phyloP scores from a whole-genome alignment of 2,888 invertebrate species.

The Sminthurinus aureus region DNA sequence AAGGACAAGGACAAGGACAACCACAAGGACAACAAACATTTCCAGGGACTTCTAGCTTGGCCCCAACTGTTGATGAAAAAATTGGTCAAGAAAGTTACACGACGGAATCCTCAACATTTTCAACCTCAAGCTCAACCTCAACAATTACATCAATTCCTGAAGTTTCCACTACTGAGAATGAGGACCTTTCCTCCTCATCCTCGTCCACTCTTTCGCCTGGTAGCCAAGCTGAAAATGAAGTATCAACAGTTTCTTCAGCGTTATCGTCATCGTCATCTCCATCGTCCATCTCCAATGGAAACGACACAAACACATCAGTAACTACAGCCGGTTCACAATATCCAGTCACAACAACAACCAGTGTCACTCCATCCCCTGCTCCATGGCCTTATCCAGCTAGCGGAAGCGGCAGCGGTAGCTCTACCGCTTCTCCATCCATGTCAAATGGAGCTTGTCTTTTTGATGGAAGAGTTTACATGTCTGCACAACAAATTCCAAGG shows the following conservation, averaged over 20 bases:
- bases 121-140: background rate
- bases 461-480: slow-evolving; percentile 90
- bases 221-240: slow-evolving; percentile 56
- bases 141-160: background rate
- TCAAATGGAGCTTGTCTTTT: slow-evolving; percentile 92
- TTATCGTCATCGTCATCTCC: no score
- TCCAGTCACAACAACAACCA: slow-evolving; percentile 47
- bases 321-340: slow-evolving; percentile 33
- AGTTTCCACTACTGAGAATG: slow-evolving; percentile 19
- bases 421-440: slow-evolving; percentile 65
- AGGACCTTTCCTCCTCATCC: slow-evolving; percentile 7
- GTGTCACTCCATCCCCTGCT: slow-evolving; percentile 57
- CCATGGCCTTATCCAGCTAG: slow-evolving; percentile 56
- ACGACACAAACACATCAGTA: slow-evolving; percentile 5
- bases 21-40: background rate
- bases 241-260: slow-evolving; percentile 60
- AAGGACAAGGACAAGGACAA: background rate
- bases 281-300: no score
- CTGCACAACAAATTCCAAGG: slow-evolving; percentile 92
- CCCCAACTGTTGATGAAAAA: slow-evolving; percentile 15
- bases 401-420: no score
- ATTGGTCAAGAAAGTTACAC: background rate
- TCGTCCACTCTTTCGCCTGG: slow-evolving; percentile 23
- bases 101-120: background rate
- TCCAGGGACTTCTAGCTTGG: slow-evolving; percentile 25